A percentile compares a stretch with the other conserved stretches of the same genome.
These are phyloP conservation scores for Drosophila emarginata DNA, from an alignment of 2,888 invertebrate species.

Conservation along the genomic window DNA sequence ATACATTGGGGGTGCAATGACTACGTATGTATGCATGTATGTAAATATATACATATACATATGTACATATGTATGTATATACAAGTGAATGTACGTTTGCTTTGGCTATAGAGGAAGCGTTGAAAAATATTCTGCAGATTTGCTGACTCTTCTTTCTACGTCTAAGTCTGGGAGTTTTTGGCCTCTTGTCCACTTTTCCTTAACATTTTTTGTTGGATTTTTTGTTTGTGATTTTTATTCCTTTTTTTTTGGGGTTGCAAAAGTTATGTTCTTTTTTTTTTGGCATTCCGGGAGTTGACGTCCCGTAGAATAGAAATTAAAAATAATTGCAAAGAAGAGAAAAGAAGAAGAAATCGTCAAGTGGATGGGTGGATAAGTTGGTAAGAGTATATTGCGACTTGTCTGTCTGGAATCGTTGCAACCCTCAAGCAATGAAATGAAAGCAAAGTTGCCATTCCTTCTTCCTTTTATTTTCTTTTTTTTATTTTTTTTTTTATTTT, in stretches of 20 bases:
- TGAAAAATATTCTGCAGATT: constrained; percentile 46
- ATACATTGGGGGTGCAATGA: constrained; percentile 73
- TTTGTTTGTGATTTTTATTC: too few species aligned
- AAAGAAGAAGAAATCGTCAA: background rate
- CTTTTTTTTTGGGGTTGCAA: constrained; percentile 63
- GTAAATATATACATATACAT: background rate
- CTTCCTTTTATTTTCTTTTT: background rate
- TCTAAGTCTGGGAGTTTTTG: constrained; percentile 39
- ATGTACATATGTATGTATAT: background rate
- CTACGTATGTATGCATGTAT: constrained; percentile 36
- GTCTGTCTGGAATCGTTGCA: constrained; percentile 66
- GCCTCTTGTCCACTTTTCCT: constrained; percentile 18
- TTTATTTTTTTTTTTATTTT: background rate
- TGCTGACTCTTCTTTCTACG: constrained; percentile 20
- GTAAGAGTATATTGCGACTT: constrained; percentile 28
- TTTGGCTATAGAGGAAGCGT: constrained; percentile 34
- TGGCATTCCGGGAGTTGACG: constrained; percentile 71
- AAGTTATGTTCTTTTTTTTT: constrained; percentile 34
- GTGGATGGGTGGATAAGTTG: constrained; percentile 7
- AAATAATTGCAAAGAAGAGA: constrained; percentile 50
- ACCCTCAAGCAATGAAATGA: constrained; percentile 56
- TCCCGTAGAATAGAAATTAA: constrained; percentile 59
- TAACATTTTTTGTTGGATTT: constrained; percentile 8
- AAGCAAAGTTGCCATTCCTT: constrained; percentile 45
- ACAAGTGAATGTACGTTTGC: background rate